phyloP scores from a whole-genome alignment of 2,113 vertebrate genomes.

The Telmatochromis sp. region DNA sequence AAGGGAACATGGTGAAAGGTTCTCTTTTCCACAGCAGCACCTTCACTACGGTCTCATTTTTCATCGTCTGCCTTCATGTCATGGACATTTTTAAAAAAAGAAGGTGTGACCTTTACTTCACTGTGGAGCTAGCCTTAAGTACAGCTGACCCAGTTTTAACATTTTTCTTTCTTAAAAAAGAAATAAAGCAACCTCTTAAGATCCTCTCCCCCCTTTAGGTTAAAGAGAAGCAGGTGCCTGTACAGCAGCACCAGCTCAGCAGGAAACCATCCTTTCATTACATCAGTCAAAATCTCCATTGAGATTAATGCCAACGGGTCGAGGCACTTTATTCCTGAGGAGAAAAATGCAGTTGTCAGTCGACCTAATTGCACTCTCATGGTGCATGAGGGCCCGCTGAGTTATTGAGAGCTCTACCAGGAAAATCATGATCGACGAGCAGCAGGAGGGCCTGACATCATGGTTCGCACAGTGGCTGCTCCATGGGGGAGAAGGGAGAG shows the following conservation, averaged over 20 bases:
- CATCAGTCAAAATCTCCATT: conserved; percentile 28
- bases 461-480: neutral
- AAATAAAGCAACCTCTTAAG: neutral
- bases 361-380: conserved; percentile 57
- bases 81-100: neutral
- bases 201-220: neutral
- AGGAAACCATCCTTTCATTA: conserved; percentile 31
- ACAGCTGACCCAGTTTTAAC: neutral
- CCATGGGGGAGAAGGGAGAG: neutral
- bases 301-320: conserved; percentile 47
- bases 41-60: neutral
- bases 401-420: conserved; percentile 48
- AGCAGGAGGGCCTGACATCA: conserved; percentile 32
- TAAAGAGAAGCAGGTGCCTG: neutral
- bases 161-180: neutral
- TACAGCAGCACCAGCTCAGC: neutral
- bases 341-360: conserved; percentile 62
- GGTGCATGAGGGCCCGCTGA: conserved; percentile 54
- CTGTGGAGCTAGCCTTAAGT: neutral
- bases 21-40: neutral
- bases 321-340: conserved; percentile 28
- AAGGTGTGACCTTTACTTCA: conserved; percentile 27
- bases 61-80: neutral
- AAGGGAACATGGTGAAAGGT: neutral
- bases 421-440: conserved; percentile 56